Percentiles rank a stretch among this genome's conserved stretches.
phyloP scores from a whole-genome alignment of 2,113 vertebrate species.

The Astur gentilis region DNA sequence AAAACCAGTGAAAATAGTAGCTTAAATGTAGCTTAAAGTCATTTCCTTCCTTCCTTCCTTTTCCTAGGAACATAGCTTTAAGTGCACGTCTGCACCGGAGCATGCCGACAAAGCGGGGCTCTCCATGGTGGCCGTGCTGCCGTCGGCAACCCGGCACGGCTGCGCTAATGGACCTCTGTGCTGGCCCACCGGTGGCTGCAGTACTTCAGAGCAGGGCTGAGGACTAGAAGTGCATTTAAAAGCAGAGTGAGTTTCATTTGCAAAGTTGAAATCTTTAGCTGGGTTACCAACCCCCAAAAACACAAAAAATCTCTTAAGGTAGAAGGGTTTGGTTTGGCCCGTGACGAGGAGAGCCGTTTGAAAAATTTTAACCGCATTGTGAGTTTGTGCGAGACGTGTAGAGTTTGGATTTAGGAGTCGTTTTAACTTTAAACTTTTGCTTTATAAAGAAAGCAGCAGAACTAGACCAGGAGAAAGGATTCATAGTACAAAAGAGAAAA shows the following conservation, averaged over 20 bases:
- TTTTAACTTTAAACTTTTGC: not conserved
- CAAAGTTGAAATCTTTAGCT: not conserved
- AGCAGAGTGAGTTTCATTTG: not conserved
- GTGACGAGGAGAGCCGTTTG: not conserved
- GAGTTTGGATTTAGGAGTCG: not conserved
- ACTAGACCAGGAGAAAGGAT: not conserved
- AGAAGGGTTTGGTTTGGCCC: not conserved
- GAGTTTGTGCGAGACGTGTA: not conserved
- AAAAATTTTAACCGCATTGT: not conserved
- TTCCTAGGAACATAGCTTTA: not conserved
- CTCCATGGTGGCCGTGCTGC: not conserved
- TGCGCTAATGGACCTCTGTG: not conserved
- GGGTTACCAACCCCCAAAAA: not conserved
- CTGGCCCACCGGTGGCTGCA: not conserved
- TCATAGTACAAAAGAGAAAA: not conserved
- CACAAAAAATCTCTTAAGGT: not conserved
- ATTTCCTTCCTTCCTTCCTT: slow-evolving; percentile 28
- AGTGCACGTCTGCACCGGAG: not conserved
- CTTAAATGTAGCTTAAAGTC: not conserved
- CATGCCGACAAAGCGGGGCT: not conserved
- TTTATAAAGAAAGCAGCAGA: not conserved
- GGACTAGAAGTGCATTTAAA: not conserved
- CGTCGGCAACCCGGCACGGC: not conserved
- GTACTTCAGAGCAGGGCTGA: not conserved
- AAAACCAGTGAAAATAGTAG: not conserved